phyloP scores from a whole-genome alignment of 2,888 invertebrate species.

The Rotaria socialis region DNA sequence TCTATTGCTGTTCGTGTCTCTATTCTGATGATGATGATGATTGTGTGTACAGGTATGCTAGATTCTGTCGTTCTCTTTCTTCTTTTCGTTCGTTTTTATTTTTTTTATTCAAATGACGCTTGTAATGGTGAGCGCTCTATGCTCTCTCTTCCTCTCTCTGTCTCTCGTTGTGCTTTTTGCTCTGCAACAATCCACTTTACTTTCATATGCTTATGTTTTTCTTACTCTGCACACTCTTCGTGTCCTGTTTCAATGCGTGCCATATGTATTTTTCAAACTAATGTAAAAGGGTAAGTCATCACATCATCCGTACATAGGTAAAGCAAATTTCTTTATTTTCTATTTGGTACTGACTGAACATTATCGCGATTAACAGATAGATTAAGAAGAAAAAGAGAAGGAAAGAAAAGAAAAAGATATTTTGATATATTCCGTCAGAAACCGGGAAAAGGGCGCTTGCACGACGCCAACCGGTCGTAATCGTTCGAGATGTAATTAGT shows the following conservation, averaged over 20 bases:
- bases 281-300: background rate
- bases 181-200: background rate
- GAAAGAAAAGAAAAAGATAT: background rate
- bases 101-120: background rate
- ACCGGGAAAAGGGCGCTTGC: background rate
- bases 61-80: background rate
- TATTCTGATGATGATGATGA: background rate
- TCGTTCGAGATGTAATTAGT: background rate
- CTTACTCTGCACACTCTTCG: background rate
- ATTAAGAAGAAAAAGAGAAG: background rate
- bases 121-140: background rate
- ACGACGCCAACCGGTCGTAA: background rate
- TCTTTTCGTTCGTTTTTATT: background rate
- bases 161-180: background rate
- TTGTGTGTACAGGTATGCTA: background rate
- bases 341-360: background rate
- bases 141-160: background rate
- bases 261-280: background rate
- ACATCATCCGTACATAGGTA: background rate
- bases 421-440: background rate
- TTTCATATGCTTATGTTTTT: background rate
- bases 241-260: background rate
- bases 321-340: background rate
- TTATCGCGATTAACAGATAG: background rate
- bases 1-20: background rate